Evolutionary conservation across 2,797 vertebrate genomes (phyloP).

Genomic region (Todus mexicanus): DNA sequence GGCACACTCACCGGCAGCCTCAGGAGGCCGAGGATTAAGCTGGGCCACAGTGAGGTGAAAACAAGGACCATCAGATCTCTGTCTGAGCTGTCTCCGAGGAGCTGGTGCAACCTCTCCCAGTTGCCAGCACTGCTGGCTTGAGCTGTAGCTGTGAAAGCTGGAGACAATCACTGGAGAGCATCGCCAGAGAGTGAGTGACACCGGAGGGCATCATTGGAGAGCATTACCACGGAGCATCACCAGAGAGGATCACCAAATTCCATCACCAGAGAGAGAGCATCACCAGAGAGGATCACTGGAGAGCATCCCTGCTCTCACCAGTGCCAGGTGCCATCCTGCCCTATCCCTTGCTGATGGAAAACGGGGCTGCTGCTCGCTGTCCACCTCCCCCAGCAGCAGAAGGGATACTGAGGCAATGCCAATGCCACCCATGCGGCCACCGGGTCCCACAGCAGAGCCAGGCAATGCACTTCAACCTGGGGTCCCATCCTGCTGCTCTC

Average conservation of each 20-base stretch:
- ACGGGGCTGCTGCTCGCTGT: neutral
- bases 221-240: no score
- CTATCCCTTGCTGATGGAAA: neutral
- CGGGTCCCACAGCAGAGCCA: rapidly evolving
- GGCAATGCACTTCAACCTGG: neutral
- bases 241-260: no score
- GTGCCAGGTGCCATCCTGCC: neutral
- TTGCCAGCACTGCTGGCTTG: neutral
- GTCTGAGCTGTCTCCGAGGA: neutral
- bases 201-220: no score
- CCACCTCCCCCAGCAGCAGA: neutral
- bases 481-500: neutral
- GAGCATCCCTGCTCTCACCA: neutral
- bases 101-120: neutral
- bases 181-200: no score
- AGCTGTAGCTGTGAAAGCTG: neutral
- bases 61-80: neutral
- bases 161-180: neutral
- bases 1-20: neutral
- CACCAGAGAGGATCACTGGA: neutral
- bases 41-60: neutral
- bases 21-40: neutral
- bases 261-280: no score
- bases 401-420: neutral
- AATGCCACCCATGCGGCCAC: rapidly evolving